A percentile compares a stretch with the other conserved stretches of the same genome.
phyloP scores from a whole-genome alignment of 2,113 vertebrate genomes.

The Lynx canadensis region DNA sequence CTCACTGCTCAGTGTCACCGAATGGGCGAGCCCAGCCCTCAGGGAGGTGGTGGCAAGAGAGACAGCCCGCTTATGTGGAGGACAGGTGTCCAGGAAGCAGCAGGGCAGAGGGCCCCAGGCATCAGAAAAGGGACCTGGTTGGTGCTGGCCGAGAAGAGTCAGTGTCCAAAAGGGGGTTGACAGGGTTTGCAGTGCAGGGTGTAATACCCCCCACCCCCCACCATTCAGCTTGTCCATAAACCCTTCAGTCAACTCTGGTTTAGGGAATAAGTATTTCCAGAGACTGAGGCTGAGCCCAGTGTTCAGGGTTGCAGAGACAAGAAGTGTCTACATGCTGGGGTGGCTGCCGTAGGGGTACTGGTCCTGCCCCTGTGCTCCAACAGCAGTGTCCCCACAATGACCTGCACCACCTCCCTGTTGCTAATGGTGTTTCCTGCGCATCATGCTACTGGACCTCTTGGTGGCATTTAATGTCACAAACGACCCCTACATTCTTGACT shows the following conservation, averaged over 20 bases:
- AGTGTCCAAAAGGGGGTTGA: background rate
- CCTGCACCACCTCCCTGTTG: background rate
- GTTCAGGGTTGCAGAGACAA: background rate
- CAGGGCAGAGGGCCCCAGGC: background rate
- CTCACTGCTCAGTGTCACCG: background rate
- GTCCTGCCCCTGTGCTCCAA: background rate
- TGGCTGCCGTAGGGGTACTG: background rate
- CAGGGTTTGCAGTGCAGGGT: too few species aligned
- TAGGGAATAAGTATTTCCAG: background rate
- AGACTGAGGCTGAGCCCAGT: background rate
- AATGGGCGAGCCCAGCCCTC: background rate
- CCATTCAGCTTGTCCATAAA: background rate
- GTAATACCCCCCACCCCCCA: background rate
- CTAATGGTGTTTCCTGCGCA: background rate
- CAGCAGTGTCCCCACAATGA: too few species aligned
- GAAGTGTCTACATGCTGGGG: too few species aligned
- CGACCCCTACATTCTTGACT: background rate
- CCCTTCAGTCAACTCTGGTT: background rate
- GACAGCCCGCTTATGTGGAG: fast-evolving
- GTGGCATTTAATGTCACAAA: background rate
- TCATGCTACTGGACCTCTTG: background rate
- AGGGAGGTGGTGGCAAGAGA: background rate
- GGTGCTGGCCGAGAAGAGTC: background rate
- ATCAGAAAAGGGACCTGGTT: background rate
- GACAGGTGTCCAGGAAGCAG: background rate